Evolutionary conservation across 2,113 vertebrate genomes (phyloP).

Genomic region (Furnarius figulus): DNA sequence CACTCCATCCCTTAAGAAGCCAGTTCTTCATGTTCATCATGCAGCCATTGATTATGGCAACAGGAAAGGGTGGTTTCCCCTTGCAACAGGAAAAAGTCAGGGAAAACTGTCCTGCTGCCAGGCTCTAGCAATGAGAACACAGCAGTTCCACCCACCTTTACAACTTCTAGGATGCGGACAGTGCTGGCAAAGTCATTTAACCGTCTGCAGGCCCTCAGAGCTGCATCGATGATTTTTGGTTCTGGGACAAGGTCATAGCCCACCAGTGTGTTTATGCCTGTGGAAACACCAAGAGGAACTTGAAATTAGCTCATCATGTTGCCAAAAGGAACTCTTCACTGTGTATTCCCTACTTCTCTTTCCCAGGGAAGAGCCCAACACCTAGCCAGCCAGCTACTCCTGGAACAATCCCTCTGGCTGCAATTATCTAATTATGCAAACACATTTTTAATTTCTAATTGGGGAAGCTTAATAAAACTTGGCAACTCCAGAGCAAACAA

Average conservation of each 20-base stretch:
- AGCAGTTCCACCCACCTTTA: constrained; percentile 83
- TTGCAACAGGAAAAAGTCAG: neutral
- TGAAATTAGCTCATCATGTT: rapidly evolving
- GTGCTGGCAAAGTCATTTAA: constrained; percentile 94
- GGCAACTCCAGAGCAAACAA: neutral
- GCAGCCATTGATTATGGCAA: neutral
- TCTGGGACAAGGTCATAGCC: constrained; percentile 97
- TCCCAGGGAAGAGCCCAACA: neutral
- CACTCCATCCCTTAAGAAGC: too few relatives aligned
- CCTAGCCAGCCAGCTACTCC: neutral
- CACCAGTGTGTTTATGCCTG: constrained; percentile 94
- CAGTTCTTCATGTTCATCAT: rapidly evolving
- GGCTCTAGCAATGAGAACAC: rapidly evolving
- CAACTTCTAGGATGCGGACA: constrained; percentile 92
- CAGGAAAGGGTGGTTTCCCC: neutral
- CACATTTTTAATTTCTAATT: neutral
- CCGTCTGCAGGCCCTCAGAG: constrained; percentile 90
- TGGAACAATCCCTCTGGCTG: neutral
- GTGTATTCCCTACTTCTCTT: neutral
- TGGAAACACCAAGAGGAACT: neutral
- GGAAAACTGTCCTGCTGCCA: neutral
- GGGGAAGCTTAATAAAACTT: neutral
- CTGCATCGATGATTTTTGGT: constrained; percentile 97
- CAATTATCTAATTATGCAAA: neutral
- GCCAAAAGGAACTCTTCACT: neutral